phyloP scores from a whole-genome alignment of 2,113 vertebrate species.

The Tringa solitaria region DNA sequence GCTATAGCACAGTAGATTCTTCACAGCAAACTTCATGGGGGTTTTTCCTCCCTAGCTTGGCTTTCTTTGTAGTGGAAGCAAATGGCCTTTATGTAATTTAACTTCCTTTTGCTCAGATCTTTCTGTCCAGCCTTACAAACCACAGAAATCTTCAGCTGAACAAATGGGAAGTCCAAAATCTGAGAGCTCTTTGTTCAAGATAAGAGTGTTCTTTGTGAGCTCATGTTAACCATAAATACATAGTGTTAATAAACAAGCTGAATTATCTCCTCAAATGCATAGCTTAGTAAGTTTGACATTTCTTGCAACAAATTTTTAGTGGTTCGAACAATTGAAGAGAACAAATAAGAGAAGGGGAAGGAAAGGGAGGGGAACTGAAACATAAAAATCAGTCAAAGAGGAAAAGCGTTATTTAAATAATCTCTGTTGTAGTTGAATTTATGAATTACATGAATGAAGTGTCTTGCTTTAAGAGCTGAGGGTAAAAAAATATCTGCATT shows the following conservation, averaged over 20 bases:
- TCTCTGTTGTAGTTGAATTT: neutral
- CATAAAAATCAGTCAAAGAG: neutral
- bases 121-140: neutral
- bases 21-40: neutral
- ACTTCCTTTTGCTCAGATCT: neutral
- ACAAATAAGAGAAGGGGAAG: slow-evolving; percentile 6
- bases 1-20: neutral
- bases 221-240: neutral
- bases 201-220: neutral
- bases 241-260: neutral
- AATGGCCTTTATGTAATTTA: neutral
- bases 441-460: slow-evolving; percentile 1
- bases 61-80: neutral
- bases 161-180: slow-evolving; percentile 6
- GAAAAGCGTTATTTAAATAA: neutral
- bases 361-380: neutral
- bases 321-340: neutral
- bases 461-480: neutral
- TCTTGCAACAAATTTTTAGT: neutral
- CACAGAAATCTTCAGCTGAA: neutral
- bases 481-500: neutral
- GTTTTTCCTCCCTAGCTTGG: neutral
- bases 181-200: neutral
- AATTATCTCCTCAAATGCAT: neutral
- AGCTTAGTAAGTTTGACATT: neutral